Percentiles rank a stretch among this genome's conserved stretches.
These are phyloP conservation scores for Parascotia fuliginaria DNA, from an alignment of 2,888 invertebrate species.

Conservation along the genomic window DNA sequence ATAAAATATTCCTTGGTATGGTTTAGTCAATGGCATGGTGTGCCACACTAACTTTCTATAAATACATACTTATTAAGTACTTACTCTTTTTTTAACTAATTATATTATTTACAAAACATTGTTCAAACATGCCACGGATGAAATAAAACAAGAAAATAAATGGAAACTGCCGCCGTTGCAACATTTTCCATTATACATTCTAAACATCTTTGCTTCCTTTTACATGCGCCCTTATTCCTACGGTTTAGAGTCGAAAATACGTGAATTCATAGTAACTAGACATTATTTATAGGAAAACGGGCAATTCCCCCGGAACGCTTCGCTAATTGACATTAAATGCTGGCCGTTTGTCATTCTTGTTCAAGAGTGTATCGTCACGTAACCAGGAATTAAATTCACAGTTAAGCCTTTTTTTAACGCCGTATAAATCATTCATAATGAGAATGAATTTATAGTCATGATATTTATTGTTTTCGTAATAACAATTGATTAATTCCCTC, in stretches of 20 bases:
- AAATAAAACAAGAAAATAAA: slow-evolving; percentile 33
- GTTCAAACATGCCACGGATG: slow-evolving; percentile 13
- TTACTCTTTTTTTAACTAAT: neutral
- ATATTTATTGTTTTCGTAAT: neutral
- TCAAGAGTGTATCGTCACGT: slow-evolving; percentile 56
- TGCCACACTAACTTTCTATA: no score
- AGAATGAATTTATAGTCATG: slow-evolving; percentile 5
- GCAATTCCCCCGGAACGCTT: slow-evolving; percentile 56
- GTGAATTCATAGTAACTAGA: slow-evolving; percentile 33
- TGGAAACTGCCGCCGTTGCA: slow-evolving; percentile 16
- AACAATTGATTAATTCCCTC: neutral
- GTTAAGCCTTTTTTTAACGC: slow-evolving; percentile 25
- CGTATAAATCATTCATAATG: slow-evolving; percentile 22
- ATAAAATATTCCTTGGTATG: no score
- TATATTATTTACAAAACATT: slow-evolving; percentile 5
- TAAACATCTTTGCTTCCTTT: slow-evolving; percentile 20
- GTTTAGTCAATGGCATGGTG: no score
- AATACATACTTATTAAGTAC: no score
- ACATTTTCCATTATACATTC: slow-evolving; percentile 33
- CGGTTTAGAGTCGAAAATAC: slow-evolving; percentile 42
- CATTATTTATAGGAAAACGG: slow-evolving; percentile 60
- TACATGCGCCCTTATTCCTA: slow-evolving; percentile 18
- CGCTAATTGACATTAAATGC: slow-evolving; percentile 78
- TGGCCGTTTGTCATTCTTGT: slow-evolving; percentile 72
- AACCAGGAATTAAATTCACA: slow-evolving; percentile 54